A percentile compares a stretch with the other conserved stretches of the same genome.
Conservation (phyloP, 2,797 vertebrate genomes). For the Masticophis lateralis region DNA sequence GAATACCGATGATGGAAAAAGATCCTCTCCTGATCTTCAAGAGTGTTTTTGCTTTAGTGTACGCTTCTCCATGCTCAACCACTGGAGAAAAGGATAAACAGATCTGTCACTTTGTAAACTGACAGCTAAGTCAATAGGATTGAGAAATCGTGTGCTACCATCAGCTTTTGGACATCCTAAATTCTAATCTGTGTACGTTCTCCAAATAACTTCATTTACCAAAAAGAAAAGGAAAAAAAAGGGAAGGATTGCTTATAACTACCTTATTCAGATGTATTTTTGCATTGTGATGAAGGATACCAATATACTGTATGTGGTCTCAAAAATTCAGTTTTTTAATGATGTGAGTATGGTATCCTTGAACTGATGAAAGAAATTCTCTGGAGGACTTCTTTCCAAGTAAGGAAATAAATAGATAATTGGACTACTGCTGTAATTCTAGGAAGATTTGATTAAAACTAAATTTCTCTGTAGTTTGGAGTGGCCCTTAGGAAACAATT, state of each 20-base stretch:
- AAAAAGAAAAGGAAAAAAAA: neutral
- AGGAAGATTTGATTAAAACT: neutral
- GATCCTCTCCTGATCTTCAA: neutral
- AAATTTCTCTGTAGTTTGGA: neutral
- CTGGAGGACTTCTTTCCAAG: neutral
- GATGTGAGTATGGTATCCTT: neutral
- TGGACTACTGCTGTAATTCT: neutral
- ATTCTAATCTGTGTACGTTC: neutral
- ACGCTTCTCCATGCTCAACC: neutral
- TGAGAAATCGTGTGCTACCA: neutral
- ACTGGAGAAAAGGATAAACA: constrained; percentile 14
- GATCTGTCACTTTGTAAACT: neutral
- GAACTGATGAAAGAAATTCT: neutral
- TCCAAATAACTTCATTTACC: neutral
- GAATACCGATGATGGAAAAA: neutral
- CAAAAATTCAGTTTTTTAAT: neutral
- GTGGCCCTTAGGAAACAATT: neutral
- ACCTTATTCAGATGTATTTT: neutral
- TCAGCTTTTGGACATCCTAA: neutral
- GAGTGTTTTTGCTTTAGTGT: neutral
- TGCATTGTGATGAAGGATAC: neutral
- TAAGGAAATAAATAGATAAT: neutral
- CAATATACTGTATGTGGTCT: neutral
- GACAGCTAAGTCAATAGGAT: constrained; percentile 33
- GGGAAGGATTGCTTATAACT: fast-evolving